These are phyloP conservation scores for Archaeoteleia sp. DNA, from an alignment of 2,888 invertebrate genomes.

Conservation along the genomic window DNA sequence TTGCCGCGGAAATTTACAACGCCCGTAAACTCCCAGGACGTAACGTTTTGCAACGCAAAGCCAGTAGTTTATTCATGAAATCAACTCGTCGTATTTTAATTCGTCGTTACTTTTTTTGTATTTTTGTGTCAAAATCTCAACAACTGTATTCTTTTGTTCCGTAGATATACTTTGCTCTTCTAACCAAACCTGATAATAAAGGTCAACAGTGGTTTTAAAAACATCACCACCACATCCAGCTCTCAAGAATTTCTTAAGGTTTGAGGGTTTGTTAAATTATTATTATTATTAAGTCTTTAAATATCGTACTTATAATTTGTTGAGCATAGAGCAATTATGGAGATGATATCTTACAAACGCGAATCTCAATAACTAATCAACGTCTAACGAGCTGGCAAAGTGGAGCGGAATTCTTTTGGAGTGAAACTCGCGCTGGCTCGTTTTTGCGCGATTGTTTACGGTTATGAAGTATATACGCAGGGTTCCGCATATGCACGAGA, in stretches of 20 bases:
- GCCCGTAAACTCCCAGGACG: slow-evolving; percentile 31
- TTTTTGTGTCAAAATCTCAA: slow-evolving; percentile 6
- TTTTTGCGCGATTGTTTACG: slow-evolving; percentile 44
- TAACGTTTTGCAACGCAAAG: slow-evolving; percentile 23
- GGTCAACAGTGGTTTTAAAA: no score
- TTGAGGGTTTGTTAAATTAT: no score
- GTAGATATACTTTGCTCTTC: not conserved
- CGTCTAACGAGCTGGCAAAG: slow-evolving; percentile 4
- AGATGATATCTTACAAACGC: no score
- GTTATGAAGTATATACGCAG: slow-evolving; percentile 24
- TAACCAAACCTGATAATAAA: not conserved
- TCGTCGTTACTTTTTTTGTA: slow-evolving; percentile 9
- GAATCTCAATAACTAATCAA: slow-evolving; percentile 16
- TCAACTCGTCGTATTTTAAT: slow-evolving; percentile 34
- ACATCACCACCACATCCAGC: no score
- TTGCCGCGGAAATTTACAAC: slow-evolving; percentile 40
- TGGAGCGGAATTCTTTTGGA: no score
- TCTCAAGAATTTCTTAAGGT: no score
- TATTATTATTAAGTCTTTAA: no score
- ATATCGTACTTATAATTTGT: not conserved
- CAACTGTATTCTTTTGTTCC: no score
- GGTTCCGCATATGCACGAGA: slow-evolving; percentile 2
- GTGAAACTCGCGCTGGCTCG: slow-evolving; percentile 6
- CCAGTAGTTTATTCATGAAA: slow-evolving; percentile 36
- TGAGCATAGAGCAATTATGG: not conserved